Evolutionary conservation across 2,797 vertebrate species (phyloP).

Genomic region (Poecilia wingei): DNA sequence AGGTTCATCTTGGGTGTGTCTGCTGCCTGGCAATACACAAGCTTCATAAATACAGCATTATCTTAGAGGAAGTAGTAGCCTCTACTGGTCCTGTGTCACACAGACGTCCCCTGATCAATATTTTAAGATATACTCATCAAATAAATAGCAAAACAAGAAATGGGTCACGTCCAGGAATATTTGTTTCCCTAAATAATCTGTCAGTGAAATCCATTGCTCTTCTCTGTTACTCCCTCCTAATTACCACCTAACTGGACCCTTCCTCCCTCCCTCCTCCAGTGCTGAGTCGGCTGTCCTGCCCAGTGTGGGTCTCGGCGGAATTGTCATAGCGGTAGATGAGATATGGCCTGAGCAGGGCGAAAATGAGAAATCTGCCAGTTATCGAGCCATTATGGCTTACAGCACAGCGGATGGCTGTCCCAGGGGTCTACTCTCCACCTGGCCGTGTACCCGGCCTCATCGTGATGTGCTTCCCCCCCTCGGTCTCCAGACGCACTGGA

Average conservation of each 20-base stretch:
- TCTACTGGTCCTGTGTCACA: conserved; percentile 14
- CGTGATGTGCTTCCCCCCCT: conserved; percentile 38
- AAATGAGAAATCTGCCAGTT: conserved; percentile 71
- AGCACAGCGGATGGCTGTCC: conserved; percentile 63
- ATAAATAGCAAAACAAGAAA: background rate
- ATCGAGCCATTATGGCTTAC: conserved; percentile 72
- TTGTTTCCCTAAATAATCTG: conserved; percentile 3
- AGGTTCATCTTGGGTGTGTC: conserved; percentile 31
- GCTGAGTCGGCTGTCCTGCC: conserved; percentile 47
- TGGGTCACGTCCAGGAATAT: background rate
- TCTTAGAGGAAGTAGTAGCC: conserved; percentile 42
- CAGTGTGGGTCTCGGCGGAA: conserved; percentile 56
- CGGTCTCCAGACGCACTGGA: conserved; percentile 7
- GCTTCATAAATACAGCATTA: conserved; percentile 67
- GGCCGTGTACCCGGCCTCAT: conserved; percentile 27
- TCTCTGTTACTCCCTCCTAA: conserved; percentile 25
- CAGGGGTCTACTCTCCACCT: conserved; percentile 62
- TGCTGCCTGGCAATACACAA: conserved; percentile 19
- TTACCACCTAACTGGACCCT: conserved; percentile 7
- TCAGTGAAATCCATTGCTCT: background rate
- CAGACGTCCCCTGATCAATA: conserved; percentile 35
- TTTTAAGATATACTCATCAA: conserved; percentile 30
- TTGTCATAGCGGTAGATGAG: conserved; percentile 61
- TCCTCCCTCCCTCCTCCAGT: conserved; percentile 48
- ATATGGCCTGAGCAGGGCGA: conserved; percentile 49